Base-by-base conservation (phyloP, 1,140 invertebrate species). In the Drosophila nasuta region DNA sequence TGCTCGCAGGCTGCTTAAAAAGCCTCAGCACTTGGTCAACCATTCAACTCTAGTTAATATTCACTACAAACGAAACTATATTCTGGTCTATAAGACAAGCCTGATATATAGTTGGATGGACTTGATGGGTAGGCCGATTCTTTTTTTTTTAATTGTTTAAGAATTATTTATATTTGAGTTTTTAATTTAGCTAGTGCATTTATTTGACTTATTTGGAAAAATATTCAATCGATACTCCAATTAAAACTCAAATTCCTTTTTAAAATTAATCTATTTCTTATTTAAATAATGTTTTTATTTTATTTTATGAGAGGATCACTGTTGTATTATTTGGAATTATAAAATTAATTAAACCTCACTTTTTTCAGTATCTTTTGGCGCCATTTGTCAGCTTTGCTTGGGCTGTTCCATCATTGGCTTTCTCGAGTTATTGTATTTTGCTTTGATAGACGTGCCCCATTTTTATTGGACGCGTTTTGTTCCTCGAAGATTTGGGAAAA, bases 321-420 rank as follows among this genome's bases (percentile, higher is more conserved):
- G 0, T 25, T 25, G 0, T 3, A 25, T 33, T 33, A 33, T 7
- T 33, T 6, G 0, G 30, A 41, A 11, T 38, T n/a, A n/a, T n/a
- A 0, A 3, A 41, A n/a, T 41, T 41, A 1, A 13, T 2, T 43
- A 7, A 43, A 43, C n/a, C 0, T 43, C 41, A n/a, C 54, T 13
- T 1, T 1, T 92, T 93, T 35, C 79, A 95, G 95, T 96, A 45
- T 94, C 95, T 1, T 96, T 95, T 82, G 95, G 95, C 6, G 96
- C 95, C 5, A 96, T 96, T 68, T 96, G 95, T 7, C 95, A 96
- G 3, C 93, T 96, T 1, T 96, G 96, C 82, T 81, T 96, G 1
- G 96, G 96, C 0, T 96, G 95, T 87, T 96, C 95, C 11, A 91
- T 96, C 8, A 91, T 96, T 0, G 95, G 95, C 0, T 94, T 94